These are phyloP conservation scores for Xestia c-nigrum DNA, from an alignment of 2,888 invertebrate genomes.

Conservation along the genomic window DNA sequence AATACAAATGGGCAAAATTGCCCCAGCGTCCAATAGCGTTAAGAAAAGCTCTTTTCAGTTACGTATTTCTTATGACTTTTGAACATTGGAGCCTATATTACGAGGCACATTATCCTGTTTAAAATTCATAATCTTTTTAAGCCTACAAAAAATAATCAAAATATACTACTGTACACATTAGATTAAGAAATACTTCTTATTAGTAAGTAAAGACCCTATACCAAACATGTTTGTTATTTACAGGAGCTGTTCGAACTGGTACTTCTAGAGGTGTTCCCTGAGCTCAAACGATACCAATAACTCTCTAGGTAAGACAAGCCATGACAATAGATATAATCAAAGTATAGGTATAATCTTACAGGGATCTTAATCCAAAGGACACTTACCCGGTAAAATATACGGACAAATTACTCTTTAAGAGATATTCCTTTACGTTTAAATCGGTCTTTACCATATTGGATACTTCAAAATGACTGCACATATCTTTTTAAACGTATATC, in stretches of 20 bases:
- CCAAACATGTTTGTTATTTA: conserved; percentile 72
- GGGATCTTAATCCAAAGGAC: conserved; percentile 72
- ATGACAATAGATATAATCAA: conserved; percentile 73
- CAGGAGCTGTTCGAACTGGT: conserved; percentile 93
- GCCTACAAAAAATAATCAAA: not conserved
- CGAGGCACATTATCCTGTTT: not conserved
- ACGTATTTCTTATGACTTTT: too few species aligned
- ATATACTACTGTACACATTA: not conserved
- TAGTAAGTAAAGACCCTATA: not conserved
- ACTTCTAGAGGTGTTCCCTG: conserved; percentile 93
- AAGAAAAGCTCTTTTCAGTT: too few species aligned
- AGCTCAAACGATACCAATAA: conserved; percentile 91
- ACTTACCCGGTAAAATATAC: conserved; percentile 42
- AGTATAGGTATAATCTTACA: conserved; percentile 70
- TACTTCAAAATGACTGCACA: conserved; percentile 66
- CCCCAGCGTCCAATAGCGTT: too few species aligned
- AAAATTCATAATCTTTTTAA: not conserved
- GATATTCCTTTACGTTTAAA: conserved; percentile 71
- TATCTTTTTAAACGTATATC: conserved; percentile 59
- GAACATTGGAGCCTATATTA: too few species aligned
- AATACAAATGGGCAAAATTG: not conserved
- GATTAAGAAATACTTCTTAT: not conserved
- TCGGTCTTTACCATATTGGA: conserved; percentile 46
- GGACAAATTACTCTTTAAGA: conserved; percentile 70
- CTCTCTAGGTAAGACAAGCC: conserved; percentile 70